These are phyloP conservation scores for Clupea harengus DNA, from an alignment of 2,113 vertebrate genomes.

Conservation along the genomic window DNA sequence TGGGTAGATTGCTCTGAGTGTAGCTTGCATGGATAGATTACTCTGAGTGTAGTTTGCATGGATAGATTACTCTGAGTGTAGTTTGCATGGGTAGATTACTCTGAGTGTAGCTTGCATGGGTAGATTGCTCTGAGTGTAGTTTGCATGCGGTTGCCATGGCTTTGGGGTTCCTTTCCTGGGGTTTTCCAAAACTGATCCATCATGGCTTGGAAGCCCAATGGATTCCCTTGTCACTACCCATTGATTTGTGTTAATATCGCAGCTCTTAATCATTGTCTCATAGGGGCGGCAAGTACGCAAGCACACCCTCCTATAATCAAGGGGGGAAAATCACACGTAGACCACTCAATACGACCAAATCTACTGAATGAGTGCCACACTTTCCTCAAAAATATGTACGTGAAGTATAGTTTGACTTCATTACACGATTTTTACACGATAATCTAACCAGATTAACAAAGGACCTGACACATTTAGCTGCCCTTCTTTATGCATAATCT, in stretches of 20 bases:
- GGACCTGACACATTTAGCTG: background rate
- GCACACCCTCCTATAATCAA: background rate
- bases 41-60: background rate
- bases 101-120: background rate
- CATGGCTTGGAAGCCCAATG: background rate
- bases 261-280: background rate
- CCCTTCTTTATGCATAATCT: background rate
- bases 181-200: constrained; percentile 3
- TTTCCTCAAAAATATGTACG: no score
- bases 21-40: no score
- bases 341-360: no score
- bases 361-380: background rate
- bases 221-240: background rate
- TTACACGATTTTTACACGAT: background rate
- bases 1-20: no score
- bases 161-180: background rate
- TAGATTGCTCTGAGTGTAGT: background rate
- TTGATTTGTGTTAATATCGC: constrained; percentile 5
- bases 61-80: background rate
- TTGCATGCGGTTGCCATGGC: constrained; percentile 18
- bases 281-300: background rate
- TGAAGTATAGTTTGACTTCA: no score
- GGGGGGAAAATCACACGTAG: background rate
- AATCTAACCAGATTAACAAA: background rate
- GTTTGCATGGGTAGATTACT: background rate